phyloP scores from a whole-genome alignment of 2,797 vertebrate genomes.

The Enteromius trimaculatus region DNA sequence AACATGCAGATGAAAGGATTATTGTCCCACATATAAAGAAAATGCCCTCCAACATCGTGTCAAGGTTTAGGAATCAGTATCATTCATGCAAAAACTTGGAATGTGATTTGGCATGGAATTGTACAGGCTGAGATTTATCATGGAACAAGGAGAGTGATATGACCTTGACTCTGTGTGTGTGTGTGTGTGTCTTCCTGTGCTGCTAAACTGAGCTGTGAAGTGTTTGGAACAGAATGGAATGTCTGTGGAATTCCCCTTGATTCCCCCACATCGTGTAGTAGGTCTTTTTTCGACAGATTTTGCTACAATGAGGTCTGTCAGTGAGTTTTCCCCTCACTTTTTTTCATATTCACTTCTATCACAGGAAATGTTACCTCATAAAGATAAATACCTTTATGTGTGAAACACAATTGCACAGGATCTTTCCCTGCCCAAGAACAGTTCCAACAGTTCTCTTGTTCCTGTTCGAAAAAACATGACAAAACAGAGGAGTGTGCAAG shows the following conservation, averaged over 20 bases:
- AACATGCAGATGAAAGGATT: slow-evolving; percentile 19
- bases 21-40: neutral
- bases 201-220: slow-evolving; percentile 26
- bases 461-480: slow-evolving; percentile 39
- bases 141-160: slow-evolving; percentile 6
- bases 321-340: neutral
- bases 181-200: slow-evolving; percentile 1
- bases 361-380: slow-evolving; percentile 58
- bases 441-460: slow-evolving; percentile 44
- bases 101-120: slow-evolving; percentile 25
- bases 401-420: slow-evolving; percentile 60
- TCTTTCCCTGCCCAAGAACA: slow-evolving; percentile 51
- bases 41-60: slow-evolving; percentile 16
- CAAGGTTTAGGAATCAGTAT: slow-evolving; percentile 30
- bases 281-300: slow-evolving; percentile 17
- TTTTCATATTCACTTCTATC: slow-evolving; percentile 29
- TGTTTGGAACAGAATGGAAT: slow-evolving; percentile 33
- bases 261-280: neutral
- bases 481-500: slow-evolving; percentile 16
- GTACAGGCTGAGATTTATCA: neutral
- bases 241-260: slow-evolving; percentile 43
- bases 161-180: slow-evolving; percentile 24
- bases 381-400: slow-evolving; percentile 50
- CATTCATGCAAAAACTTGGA: slow-evolving; percentile 19
- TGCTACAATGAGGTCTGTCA: neutral